phyloP scores from a whole-genome alignment of 2,888 invertebrate species.

The Drosophila histrio region DNA sequence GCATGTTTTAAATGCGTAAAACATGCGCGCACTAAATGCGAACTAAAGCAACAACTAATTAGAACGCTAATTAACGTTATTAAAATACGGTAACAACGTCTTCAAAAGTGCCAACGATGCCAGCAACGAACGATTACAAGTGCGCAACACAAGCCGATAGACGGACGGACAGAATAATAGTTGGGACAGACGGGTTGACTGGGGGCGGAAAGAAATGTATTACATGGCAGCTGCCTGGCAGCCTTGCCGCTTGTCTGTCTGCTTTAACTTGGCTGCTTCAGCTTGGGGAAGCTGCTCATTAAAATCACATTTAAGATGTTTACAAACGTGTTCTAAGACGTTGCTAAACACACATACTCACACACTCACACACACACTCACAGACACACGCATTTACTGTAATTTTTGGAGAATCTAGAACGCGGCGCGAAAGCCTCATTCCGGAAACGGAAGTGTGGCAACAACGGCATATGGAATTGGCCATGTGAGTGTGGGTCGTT shows the following conservation, averaged over 20 bases:
- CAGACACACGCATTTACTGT: conserved; percentile 33
- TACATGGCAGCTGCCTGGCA: conserved; percentile 29
- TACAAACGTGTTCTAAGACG: conserved; percentile 73
- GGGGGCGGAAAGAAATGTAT: conserved; percentile 15
- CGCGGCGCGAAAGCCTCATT: conserved; percentile 36
- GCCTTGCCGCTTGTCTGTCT: conserved; percentile 27
- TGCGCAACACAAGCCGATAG: conserved; percentile 23
- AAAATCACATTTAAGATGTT: conserved; percentile 79
- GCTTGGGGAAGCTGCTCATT: conserved; percentile 68
- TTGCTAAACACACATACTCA: conserved; percentile 29
- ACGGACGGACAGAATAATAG: background rate
- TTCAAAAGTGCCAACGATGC: conserved; percentile 23
- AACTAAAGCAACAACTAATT: conserved; percentile 75
- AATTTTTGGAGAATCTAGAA: conserved; percentile 58
- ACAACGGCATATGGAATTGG: conserved; percentile 14
- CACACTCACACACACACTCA: conserved; percentile 7
- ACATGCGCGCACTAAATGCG: conserved; percentile 43
- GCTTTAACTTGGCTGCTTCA: conserved; percentile 27
- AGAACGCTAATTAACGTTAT: conserved; percentile 77
- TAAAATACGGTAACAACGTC: conserved; percentile 59
- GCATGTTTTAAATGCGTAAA: conserved; percentile 63
- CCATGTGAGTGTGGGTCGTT: background rate
- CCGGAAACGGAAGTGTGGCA: conserved; percentile 65
- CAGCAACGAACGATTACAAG: conserved; percentile 40
- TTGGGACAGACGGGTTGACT: background rate